Evolutionary conservation across 1,140 invertebrate genomes (phyloP), one percentile per base, ranked within the genome.

Genomic region (Potamilus streckersoni): DNA sequence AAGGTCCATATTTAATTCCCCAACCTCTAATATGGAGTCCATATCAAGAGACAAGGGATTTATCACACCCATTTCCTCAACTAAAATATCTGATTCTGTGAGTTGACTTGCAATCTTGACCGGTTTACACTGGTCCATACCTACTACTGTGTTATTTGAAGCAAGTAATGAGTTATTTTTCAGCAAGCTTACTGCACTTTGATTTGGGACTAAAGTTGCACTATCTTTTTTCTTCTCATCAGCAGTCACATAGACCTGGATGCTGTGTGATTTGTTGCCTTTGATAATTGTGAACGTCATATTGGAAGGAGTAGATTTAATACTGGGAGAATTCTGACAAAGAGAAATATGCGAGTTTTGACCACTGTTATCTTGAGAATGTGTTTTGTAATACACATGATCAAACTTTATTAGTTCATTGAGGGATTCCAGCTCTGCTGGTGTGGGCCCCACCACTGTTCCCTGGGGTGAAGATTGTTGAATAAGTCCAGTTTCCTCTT

Each of bases 371-470:
- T 49, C 6, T 49, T 49, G 38, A 69, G 84, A 78, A 77, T 85
- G 79, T 55, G 80, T 79, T 76, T 89, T 89, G 76, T 86, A 85
- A 80, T 89, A 89, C 20, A 85, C 74, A 79, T 90, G 88, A 69
- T 89, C 88, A 83, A 88, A 88, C 73, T 86, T 85, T 68, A 90
- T 89, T 69, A 89, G 83, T 89, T 90, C 89, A 82, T 88, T 88
- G 88, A 88, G 73, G 87, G 89, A 89, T 85, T 90, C 89, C 89
- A 90, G 68, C 82, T 88, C 84, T 85, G 84, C 83, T 89, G 88
- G 15, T 89, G 88, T 71, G 84, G 88, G 82, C 89, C 89, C 89
- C 89, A 90, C 89, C 89, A 90, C 60, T 81, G 60, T 4, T 67
- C 74, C 15, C 56, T 49, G 38, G 38, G 38, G 38, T 49, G 38